Percentiles rank a stretch among this genome's conserved stretches.
Evolutionary conservation across 2,113 vertebrate genomes (phyloP).

Genomic region (Dolichallabes microphthalmus): DNA sequence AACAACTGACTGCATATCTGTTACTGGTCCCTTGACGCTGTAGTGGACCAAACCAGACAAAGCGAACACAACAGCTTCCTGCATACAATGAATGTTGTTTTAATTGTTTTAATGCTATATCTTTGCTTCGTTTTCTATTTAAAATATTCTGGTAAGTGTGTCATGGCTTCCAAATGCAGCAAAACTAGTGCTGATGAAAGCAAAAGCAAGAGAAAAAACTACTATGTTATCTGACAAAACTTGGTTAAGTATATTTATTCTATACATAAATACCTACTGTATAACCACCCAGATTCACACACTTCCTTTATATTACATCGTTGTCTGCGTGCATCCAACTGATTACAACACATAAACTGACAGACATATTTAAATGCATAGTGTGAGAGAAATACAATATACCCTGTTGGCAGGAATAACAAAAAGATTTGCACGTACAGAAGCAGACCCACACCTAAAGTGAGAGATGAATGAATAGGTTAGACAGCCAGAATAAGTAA

Average conservation of each 20-base stretch:
- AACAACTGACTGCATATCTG: too few relatives aligned
- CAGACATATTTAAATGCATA: neutral
- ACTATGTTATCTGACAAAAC: too few relatives aligned
- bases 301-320: neutral
- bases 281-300: neutral
- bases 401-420: neutral
- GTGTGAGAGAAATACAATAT: neutral
- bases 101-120: too few relatives aligned
- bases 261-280: neutral
- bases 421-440: neutral
- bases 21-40: too few relatives aligned
- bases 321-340: neutral
- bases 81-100: too few relatives aligned
- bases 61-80: too few relatives aligned
- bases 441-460: neutral
- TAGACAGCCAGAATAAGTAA: conserved; percentile 4
- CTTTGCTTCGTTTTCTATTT: too few relatives aligned
- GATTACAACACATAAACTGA: conserved; percentile 20
- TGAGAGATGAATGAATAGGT: neutral
- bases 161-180: too few relatives aligned
- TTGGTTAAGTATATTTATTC: neutral
- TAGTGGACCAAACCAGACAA: too few relatives aligned
- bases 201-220: too few relatives aligned
- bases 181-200: too few relatives aligned
- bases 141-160: too few relatives aligned